Conservation (phyloP, 2,888 invertebrate species). For the Augochlorella aurata region DNA sequence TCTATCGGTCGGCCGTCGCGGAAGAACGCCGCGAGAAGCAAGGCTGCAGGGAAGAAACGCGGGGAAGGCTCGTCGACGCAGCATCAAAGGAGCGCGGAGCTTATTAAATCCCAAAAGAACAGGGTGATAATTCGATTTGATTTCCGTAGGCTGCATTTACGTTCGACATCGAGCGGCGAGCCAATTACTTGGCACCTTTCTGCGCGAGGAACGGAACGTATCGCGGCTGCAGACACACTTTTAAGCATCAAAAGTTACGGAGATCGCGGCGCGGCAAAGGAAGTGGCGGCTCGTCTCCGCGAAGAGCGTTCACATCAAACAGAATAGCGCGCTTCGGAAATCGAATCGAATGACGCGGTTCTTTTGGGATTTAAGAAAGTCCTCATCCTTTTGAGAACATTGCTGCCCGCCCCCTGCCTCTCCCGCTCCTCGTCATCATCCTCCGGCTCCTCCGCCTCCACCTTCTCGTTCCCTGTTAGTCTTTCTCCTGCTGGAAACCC, state of each 20-base stretch:
- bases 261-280: slow-evolving; percentile 16
- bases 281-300: slow-evolving; percentile 1
- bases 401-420: slow-evolving; percentile 12
- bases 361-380: slow-evolving; percentile 68
- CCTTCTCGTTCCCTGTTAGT: slow-evolving; percentile 8
- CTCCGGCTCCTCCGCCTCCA: not conserved
- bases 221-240: slow-evolving; percentile 14
- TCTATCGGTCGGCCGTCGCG: not conserved
- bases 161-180: slow-evolving; percentile 30
- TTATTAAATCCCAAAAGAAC: slow-evolving; percentile 63
- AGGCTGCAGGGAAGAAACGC: not conserved
- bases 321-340: slow-evolving; percentile 52
- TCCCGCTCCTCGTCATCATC: not conserved
- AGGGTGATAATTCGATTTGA: slow-evolving; percentile 65
- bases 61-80: slow-evolving; percentile 15
- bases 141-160: slow-evolving; percentile 48
- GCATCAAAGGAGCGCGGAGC: slow-evolving; percentile 56
- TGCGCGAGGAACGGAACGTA: not conserved
- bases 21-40: not conserved
- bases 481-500: slow-evolving; percentile 6
- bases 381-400: slow-evolving; percentile 57
- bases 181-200: slow-evolving; percentile 43
- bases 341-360: slow-evolving; percentile 68
- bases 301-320: slow-evolving; percentile 45
- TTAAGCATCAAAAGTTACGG: slow-evolving; percentile 40